phyloP scores from a whole-genome alignment of 2,888 invertebrate genomes.

The Mimumesa dahlbomi region DNA sequence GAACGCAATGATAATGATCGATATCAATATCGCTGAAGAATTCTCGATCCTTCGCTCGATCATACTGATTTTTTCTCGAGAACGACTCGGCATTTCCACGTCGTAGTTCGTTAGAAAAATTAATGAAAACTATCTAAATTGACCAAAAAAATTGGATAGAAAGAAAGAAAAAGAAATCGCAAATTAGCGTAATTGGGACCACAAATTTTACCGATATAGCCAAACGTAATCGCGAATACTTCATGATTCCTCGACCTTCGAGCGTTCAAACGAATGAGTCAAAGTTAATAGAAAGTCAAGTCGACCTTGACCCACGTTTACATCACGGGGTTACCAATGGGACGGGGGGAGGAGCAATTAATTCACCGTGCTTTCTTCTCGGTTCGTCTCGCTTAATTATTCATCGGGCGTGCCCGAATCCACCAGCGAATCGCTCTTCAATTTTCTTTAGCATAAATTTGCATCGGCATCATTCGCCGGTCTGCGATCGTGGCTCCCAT shows the following conservation, averaged over 20 bases:
- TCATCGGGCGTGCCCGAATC: constrained; percentile 52
- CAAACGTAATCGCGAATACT: neutral
- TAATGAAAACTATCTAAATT: neutral
- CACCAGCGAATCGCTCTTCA: constrained; percentile 60
- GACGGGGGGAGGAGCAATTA: constrained; percentile 22
- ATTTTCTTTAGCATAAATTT: constrained; percentile 70
- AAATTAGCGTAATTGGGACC: constrained; percentile 4
- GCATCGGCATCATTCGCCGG: constrained; percentile 59
- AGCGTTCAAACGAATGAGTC: neutral
- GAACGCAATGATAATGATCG: constrained; percentile 22
- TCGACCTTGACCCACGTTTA: constrained; percentile 37
- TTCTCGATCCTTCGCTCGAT: constrained; percentile 11
- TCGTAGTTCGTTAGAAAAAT: constrained; percentile 10
- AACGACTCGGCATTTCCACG: constrained; percentile 15
- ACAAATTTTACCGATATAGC: neutral
- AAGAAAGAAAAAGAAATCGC: neutral
- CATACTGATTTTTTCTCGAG: neutral
- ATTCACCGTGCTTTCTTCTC: constrained; percentile 35
- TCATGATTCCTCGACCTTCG: neutral
- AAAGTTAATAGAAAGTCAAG: neutral
- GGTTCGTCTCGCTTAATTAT: constrained; percentile 45
- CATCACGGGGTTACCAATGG: neutral
- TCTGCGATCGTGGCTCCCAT: constrained; percentile 54
- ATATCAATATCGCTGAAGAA: constrained; percentile 29
- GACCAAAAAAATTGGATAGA: too few relatives aligned